Evolutionary conservation across 2,113 vertebrate genomes (phyloP).

Genomic region (Mustela lutreola): DNA sequence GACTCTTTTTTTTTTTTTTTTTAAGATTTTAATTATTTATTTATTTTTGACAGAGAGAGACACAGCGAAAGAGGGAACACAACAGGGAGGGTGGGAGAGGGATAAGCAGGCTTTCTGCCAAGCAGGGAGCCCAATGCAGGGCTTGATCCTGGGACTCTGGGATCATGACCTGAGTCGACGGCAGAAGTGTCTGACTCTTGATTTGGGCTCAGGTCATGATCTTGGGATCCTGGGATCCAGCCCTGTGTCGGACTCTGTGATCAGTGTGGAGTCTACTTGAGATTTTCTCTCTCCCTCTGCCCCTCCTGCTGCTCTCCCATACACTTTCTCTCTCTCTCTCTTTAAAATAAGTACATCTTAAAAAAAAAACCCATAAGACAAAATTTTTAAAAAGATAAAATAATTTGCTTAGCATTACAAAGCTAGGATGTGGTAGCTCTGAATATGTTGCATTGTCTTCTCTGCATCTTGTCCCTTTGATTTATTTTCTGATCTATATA

Average conservation of each 20-base stretch:
- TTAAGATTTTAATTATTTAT: no score
- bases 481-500: conserved; percentile 56
- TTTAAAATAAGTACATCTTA: background rate
- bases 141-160: no score
- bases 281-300: background rate
- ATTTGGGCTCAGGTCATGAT: background rate
- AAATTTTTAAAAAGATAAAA: background rate
- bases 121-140: no score
- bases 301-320: background rate
- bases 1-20: no score
- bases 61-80: no score
- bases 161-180: no score
- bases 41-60: no score
- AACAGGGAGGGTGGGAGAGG: no score
- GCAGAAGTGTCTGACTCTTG: background rate
- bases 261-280: background rate
- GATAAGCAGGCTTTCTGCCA: no score
- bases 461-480: conserved; percentile 28
- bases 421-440: background rate
- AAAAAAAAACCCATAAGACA: background rate
- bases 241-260: background rate
- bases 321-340: no score
- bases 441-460: background rate
- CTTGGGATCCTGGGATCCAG: background rate
- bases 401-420: conserved; percentile 50